Evolutionary conservation across 2,797 vertebrate genomes (phyloP), one percentile per base, ranked within the genome.

Genomic region (Lycodopsis pacificus): DNA sequence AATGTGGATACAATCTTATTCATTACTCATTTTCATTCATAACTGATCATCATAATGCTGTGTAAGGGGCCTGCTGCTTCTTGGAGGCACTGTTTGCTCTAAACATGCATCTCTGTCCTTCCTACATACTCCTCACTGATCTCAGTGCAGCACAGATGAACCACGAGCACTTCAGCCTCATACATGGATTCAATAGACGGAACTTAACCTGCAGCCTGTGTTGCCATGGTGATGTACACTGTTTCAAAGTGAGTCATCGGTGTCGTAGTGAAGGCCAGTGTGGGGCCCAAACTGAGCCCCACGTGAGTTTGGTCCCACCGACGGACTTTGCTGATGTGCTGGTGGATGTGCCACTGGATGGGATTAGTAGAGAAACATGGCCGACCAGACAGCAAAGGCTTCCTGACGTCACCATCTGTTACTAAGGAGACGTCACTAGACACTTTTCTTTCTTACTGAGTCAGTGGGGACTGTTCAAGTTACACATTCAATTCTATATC

Each of bases 241-340:
- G 76, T 80, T 79, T 73, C 58, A 69, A 83, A 63, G 56, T 85
- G 85, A 91, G 74, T 91, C 88, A 92, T 20, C 38, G 0, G 19
- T 36, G 2, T 66, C 49, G 13, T 42, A 76, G 36, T 42, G 46
- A 82, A 69, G 73, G 53, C 66, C 58, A 63, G 14, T 71, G 71
- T 82, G 63, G 27, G 62, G 71, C 34, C 65, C 20, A 57, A 73
- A 79, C 80, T 57, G 69, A 70, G 54, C 6, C 56, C 68, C 68
- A 30, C 13, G 0, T 12, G 38, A 62, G 70, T 68, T 77, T 38
- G 51, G 58, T 48, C 11, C 13, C 54, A 42, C 38, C 51, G 73
- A 70, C 53, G 53, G 13, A 62, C 75, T 34, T 42, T 5, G 34
- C 56, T 19, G 58, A 51, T 53, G 73, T 25, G n/a, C 27, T 4